Evolutionary conservation across 2,113 vertebrate species (phyloP).

Genomic region (Morone saxatilis): DNA sequence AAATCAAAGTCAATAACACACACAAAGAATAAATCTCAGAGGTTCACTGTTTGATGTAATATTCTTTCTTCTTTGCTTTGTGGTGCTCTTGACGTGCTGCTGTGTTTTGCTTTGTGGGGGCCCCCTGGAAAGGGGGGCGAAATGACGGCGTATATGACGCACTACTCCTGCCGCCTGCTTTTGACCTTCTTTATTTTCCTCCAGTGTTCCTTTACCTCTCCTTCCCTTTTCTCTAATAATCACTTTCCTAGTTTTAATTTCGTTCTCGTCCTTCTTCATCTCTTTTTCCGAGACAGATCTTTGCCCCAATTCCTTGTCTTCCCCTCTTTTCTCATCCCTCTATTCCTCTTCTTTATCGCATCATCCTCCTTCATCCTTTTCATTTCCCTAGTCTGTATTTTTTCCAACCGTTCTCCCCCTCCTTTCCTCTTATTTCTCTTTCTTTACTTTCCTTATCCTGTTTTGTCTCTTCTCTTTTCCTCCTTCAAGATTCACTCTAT

Average conservation of each 20-base stretch:
- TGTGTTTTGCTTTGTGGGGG: not conserved
- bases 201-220: not conserved
- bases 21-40: not conserved
- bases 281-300: too few species aligned
- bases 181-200: not conserved
- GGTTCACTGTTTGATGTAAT: not conserved
- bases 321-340: too few species aligned
- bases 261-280: too few species aligned
- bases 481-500: not conserved
- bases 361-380: not conserved
- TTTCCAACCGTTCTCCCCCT: not conserved
- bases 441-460: not conserved
- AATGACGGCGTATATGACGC: too few species aligned
- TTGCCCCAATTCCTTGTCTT: too few species aligned
- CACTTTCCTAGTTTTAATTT: not conserved
- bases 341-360: too few species aligned
- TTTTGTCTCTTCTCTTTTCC: not conserved
- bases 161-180: not conserved
- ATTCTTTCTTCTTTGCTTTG: not conserved
- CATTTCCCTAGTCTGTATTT: not conserved
- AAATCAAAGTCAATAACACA: too few species aligned
- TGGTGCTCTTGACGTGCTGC: slow-evolving; percentile 3
- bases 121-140: too few species aligned
- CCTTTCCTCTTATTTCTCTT: not conserved
- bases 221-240: not conserved